Base-by-base conservation (phyloP, 2,113 vertebrate species). In the Kryptolebias marmoratus region DNA sequence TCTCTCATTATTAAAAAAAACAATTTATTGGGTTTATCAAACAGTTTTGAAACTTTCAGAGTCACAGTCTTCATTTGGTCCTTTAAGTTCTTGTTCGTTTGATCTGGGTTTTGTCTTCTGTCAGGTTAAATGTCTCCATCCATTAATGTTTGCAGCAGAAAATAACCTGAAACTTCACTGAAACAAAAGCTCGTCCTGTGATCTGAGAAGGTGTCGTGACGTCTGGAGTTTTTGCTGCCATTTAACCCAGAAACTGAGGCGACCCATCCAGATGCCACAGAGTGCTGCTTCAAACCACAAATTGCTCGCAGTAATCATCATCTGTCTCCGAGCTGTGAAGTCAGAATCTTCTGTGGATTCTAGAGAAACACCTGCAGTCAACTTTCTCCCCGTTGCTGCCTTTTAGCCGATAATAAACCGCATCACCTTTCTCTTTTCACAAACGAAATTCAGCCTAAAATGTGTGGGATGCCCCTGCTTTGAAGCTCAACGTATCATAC, bases 351-450 rank as follows among this genome's bases (percentile, higher is more conserved):
- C 56, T 15, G 27, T 28, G 45, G 45, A 44, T 14, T 54, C 71
- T 62, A 44, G 22, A 72, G 64, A 42, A 75, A 64, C 85, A 87
- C 63, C 81, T 87, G 79, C 64, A 31, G 58, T 50, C 36, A 50
- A 8, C 56, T 60, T 4, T 2, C 39, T 61, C 32, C 60, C 63
- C 44, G 39, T 14, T 30, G 39, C n/a, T 60, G 13, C 22, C 27
- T 44, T 14, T 55, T 42, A 58, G 69, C 28, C 16, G 69, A 42
- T 65, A 68, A 73, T 0, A 1, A 42, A 42, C 39, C 5, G 5
- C 4, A 42, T 42, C 39, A 42, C 39, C 39, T 42, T 7, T 42
- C 39, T 42, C 9, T 10, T 42, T 42, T 42, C 39, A 42, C 39
- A 6, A 9, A 9, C 9, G 8, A 42, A 42, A 42, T 42, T 8